Evolutionary conservation across 1,140 invertebrate species (phyloP), one percentile per base, ranked within the genome.

Genomic region (Aporrectodea caliginosa): DNA sequence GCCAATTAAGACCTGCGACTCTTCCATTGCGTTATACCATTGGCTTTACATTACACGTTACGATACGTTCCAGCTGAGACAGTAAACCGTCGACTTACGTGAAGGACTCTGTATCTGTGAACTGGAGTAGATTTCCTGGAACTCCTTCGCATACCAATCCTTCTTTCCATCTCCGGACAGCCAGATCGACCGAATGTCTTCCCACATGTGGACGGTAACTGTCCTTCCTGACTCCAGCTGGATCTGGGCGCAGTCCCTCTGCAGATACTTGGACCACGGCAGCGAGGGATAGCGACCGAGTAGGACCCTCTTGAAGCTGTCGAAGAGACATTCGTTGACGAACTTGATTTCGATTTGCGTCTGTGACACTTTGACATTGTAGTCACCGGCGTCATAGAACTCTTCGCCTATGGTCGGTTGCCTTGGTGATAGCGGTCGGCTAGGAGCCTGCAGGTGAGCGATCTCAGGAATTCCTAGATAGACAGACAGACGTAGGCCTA

Each of bases 91-190:
- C 68, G 68, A 16, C 71, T 29, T 16, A 27, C 27, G 2, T 27
- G 31, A 72, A 72, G 2, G 27, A 72, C 27, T n/a, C 71, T 29
- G 14, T 32, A 69, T n/a, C 2, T 32, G 1, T n/a, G 30, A 33
- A 31, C 34, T 34, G 16, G 29, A 32, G 29, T 73, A 72, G 1
- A 78, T 32, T 16, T 78, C 69, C 6, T 78, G 69, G 34, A 78
- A 78, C 70, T 78, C 77, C 27, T 33, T 71, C 16, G 33, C 29
- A 34, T 78, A 78, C 77, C 77, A 78, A 6, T 78, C 30, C 68
- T 71, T 78, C 77, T 78, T 78, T 12, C 77, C 77, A 34, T 78
- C 77, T 22, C 77, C 77, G 31, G 77, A 78, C 68, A 78, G 31
- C 77, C 77, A 78, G 32, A 78, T 31, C 6, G 77, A 78, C 69